Evolutionary conservation across 2,113 vertebrate genomes (phyloP).

Genomic region (Tragelaphus imberbis): DNA sequence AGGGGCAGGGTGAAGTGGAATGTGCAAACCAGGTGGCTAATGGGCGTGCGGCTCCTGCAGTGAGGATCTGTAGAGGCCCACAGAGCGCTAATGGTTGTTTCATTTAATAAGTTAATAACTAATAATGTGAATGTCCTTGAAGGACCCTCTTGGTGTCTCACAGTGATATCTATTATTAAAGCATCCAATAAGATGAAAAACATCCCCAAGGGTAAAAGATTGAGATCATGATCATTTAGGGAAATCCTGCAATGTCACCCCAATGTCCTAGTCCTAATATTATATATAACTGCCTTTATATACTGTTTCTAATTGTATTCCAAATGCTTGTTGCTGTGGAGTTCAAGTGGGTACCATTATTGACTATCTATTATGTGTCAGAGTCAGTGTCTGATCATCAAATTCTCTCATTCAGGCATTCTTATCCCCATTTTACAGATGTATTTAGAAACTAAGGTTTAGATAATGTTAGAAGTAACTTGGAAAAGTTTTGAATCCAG

Average conservation of each 20-base stretch:
- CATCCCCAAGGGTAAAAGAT: not conserved
- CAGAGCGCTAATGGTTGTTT: not conserved
- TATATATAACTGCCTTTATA: not conserved
- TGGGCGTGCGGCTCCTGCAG: not conserved
- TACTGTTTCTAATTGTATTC: slow-evolving; percentile 20
- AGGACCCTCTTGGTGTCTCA: not conserved
- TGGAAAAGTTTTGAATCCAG: not conserved
- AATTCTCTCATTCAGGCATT: not conserved
- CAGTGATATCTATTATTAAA: not conserved
- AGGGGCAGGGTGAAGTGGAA: not conserved
- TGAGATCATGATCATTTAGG: not conserved
- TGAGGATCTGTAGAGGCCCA: not conserved
- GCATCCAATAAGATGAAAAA: not conserved
- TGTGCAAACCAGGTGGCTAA: not conserved
- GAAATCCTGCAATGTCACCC: not conserved
- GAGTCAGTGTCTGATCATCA: not conserved
- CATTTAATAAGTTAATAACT: slow-evolving; percentile 29
- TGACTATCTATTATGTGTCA: not conserved
- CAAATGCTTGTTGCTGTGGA: slow-evolving; percentile 22
- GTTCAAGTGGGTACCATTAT: not conserved
- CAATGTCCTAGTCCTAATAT: not conserved
- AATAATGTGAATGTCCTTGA: slow-evolving; percentile 27
- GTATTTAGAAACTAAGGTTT: not conserved
- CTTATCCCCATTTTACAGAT: not conserved
- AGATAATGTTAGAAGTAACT: not conserved